A percentile compares a stretch with the other conserved stretches of the same genome.
These are phyloP conservation scores for Xenopus tropicalis DNA, from an alignment of 2,113 vertebrate genomes.

Conservation along the genomic window UCB_Xtro_10.0 CM004446.2:133805501-133806000, in stretches of 20 bases:
- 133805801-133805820: neutral
- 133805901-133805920: neutral
- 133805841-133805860: neutral
- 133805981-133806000: neutral
- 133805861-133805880: neutral
- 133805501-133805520: too few relatives aligned
- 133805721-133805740: conserved; percentile 25
- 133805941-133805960: neutral
- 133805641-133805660: conserved; percentile 42
- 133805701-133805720: conserved; percentile 38
- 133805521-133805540: neutral
- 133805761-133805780: conserved; percentile 29
- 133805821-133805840: neutral
- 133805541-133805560: conserved; percentile 11
- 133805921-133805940: neutral
- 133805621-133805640: conserved; percentile 4
- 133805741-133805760: conserved; percentile 33
- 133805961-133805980: neutral
- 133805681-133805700: conserved; percentile 43
- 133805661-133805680: conserved; percentile 42
- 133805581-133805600: conserved; percentile 25
- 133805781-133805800: conserved; percentile 11
- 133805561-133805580: neutral
- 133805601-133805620: neutral
- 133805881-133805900: neutral